A percentile compares a stretch with the other conserved stretches of the same genome.
phyloP scores from a whole-genome alignment of 2,797 vertebrate species.

The Neosilurus mollespiculum region DNA sequence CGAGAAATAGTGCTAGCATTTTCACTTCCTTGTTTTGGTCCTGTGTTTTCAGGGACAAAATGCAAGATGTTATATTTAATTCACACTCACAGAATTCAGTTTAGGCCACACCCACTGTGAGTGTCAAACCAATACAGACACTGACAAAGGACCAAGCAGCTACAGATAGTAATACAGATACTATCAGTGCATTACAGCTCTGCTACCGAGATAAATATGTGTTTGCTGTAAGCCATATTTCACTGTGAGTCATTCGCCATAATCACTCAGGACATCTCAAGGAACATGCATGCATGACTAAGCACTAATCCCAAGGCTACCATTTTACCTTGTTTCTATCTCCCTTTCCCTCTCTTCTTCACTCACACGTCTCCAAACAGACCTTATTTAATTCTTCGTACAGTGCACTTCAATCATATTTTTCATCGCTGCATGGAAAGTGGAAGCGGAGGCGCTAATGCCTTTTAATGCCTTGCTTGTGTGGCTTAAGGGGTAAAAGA shows the following conservation, averaged over 20 bases:
- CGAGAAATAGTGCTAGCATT: not conserved
- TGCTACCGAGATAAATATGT: constrained; percentile 1
- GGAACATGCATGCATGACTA: constrained; percentile 26
- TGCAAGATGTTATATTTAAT: not conserved
- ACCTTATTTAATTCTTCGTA: constrained; percentile 59
- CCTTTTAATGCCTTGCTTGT: not conserved
- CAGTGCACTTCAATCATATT: constrained; percentile 56
- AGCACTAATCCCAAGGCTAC: constrained; percentile 16
- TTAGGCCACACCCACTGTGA: not conserved
- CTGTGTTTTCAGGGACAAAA: not conserved
- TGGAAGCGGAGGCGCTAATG: not conserved
- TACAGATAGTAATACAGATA: not conserved
- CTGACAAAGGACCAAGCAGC: not conserved
- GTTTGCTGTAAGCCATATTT: constrained; percentile 27
- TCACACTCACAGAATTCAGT: not conserved
- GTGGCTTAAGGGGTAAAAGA: not conserved
- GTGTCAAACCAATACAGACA: not conserved
- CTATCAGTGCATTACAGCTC: not conserved
- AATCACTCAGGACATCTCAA: constrained; percentile 33
- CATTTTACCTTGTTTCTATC: not conserved
- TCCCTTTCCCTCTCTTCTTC: not conserved
- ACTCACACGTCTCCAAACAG: not conserved
- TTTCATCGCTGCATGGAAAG: constrained; percentile 49
- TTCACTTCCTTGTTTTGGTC: not conserved
- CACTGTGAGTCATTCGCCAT: constrained; percentile 18